Conservation (phyloP, 2,888 invertebrate genomes). For the Drosophila rubida region DNA sequence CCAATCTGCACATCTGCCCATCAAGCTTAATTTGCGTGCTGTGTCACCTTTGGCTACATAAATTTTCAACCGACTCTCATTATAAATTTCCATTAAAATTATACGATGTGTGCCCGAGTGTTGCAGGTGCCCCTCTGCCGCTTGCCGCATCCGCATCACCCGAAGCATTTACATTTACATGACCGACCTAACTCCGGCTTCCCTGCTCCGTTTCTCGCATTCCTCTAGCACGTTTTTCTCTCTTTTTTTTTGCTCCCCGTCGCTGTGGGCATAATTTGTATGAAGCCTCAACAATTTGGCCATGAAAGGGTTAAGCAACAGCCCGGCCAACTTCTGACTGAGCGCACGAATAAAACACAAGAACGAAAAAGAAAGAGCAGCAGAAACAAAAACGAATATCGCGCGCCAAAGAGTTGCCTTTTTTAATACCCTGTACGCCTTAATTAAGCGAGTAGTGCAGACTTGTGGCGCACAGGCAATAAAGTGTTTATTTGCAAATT, state of each 20-base stretch:
- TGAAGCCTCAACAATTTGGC: constrained; percentile 75
- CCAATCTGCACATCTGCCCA: constrained; percentile 25
- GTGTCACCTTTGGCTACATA: constrained; percentile 69
- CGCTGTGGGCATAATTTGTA: constrained; percentile 76
- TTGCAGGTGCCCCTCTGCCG: neutral
- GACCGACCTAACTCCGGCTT: constrained; percentile 10
- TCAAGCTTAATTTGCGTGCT: constrained; percentile 63
- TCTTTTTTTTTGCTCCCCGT: constrained; percentile 44
- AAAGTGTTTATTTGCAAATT: no score
- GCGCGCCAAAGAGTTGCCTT: constrained; percentile 59
- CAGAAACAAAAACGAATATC: constrained; percentile 27
- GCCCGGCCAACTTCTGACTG: constrained; percentile 28
- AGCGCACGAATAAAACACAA: constrained; percentile 3
- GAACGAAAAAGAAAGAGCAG: neutral
- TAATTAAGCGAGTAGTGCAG: neutral
- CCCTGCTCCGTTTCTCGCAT: constrained; percentile 18
- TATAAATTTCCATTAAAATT: constrained; percentile 80
- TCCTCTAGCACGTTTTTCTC: constrained; percentile 35
- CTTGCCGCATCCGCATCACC: constrained; percentile 3
- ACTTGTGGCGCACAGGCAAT: no score
- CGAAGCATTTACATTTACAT: constrained; percentile 44
- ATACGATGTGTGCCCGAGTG: constrained; percentile 60
- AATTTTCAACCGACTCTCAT: constrained; percentile 75
- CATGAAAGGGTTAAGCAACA: constrained; percentile 72
- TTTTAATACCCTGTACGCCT: constrained; percentile 10